phyloP scores from a whole-genome alignment of 2,797 vertebrate genomes.

The Crenuchus spilurus region DNA sequence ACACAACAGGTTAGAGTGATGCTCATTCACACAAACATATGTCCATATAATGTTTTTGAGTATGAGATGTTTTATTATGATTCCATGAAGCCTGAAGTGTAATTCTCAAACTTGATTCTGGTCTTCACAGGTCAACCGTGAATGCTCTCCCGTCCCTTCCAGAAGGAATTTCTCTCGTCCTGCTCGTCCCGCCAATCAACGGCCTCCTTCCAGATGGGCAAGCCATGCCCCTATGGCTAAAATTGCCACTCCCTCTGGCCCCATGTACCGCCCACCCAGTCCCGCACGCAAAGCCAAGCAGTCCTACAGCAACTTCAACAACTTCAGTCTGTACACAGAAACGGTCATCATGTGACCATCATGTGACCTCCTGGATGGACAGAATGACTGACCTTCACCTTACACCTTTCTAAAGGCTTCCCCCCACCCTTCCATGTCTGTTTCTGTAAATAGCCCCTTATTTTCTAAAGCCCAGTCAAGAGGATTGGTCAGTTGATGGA shows the following conservation, averaged over 20 bases:
- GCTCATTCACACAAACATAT: not conserved
- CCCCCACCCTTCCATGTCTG: slow-evolving; percentile 62
- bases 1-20: slow-evolving; percentile 55
- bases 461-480: not conserved
- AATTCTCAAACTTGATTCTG: not conserved
- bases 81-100: no score
- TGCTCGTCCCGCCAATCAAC: slow-evolving; percentile 89
- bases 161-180: slow-evolving; percentile 90
- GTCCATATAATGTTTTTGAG: slow-evolving; percentile 5
- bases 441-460: not conserved
- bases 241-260: slow-evolving; percentile 61
- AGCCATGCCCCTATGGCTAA: slow-evolving; percentile 63
- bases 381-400: not conserved
- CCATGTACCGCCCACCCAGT: slow-evolving; percentile 66
- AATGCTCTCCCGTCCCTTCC: slow-evolving; percentile 56
- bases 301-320: slow-evolving; percentile 62
- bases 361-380: not conserved
- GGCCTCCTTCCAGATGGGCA: slow-evolving; percentile 95
- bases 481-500: not conserved
- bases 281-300: slow-evolving; percentile 67
- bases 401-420: slow-evolving; percentile 9
- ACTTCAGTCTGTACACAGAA: slow-evolving; percentile 78
- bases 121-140: slow-evolving; percentile 61
- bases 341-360: slow-evolving; percentile 79
- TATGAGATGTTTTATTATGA: no score